Conservation (phyloP, 2,888 invertebrate genomes). For the Acanthosepion esculentum region DNA sequence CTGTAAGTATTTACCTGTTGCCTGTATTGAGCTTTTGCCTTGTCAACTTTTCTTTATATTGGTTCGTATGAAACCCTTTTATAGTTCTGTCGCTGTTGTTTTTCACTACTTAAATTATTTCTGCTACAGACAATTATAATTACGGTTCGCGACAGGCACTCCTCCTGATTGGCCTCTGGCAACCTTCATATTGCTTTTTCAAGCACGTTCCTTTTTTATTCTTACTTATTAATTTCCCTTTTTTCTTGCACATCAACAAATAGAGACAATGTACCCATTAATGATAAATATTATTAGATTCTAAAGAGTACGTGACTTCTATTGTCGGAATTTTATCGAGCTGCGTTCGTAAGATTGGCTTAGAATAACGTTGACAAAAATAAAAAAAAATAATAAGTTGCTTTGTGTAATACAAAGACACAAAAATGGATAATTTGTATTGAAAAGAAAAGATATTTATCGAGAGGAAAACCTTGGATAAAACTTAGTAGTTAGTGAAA, state of each 20-base stretch:
- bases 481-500: neutral
- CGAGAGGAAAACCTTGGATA: neutral
- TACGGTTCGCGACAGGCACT: neutral
- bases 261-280: neutral
- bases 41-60: neutral
- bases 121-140: neutral
- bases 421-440: neutral
- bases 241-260: neutral
- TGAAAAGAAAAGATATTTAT: neutral
- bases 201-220: neutral
- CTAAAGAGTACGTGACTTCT: conserved; percentile 33
- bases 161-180: neutral
- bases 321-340: neutral
- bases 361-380: neutral
- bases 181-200: neutral
- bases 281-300: conserved; percentile 1
- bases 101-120: neutral
- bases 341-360: neutral
- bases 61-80: neutral
- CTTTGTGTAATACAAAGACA: neutral
- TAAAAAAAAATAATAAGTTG: neutral
- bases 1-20: neutral
- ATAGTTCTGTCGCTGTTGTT: neutral
- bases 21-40: neutral
- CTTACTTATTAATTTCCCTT: neutral